Evolutionary conservation across 2,888 invertebrate genomes (phyloP), one percentile per base, ranked within the genome.

Genomic region (Mallateleia sp.): DNA sequence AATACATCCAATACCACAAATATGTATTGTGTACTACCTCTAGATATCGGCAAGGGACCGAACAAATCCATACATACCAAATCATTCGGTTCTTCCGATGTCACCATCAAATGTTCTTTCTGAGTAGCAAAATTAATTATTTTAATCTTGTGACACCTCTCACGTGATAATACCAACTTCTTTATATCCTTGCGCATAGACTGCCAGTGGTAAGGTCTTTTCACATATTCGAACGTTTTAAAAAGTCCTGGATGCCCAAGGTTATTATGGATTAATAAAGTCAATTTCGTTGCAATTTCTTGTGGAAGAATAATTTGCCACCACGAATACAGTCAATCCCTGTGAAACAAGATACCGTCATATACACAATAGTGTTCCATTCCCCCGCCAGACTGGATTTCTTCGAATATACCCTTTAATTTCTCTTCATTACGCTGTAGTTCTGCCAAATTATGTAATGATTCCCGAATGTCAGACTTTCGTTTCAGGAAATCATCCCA

Each of bases 61-160:
- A 25, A 77, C 24, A 75, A 71, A n/a, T 83, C 83, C 1, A 77
- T 71, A 0, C 20, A 34, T 0, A 67, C 58, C 15, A 81, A 28
- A 20, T 82, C 75, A 18, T 28, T 50, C 3, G 75, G 75, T 9
- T 42, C 3, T 42, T 50, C 14, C 0, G 67, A 28, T n/a, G 52
- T 11, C 0, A 82, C 67, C 18, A 74, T 42, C 1, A 25, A 0
- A 90, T 22, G 79, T 92, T 93, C 7, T 89, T 89, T 0, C 91
- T 56, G 38, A 0, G 54, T 56, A 8, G 28, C 28, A 8, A 28
- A 28, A 28, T 28, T 28, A 28, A 28, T 28, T 4, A 28, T 28
- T 18, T 56, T 28, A 4, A 45, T 52, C 25, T 81, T 71, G 14
- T 67, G 22, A 14, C 67, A 45, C 22, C n/a, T n/a, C 6, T 58